Base-by-base conservation (phyloP, 2,113 vertebrate genomes). In the Dolichallabes microphthalmus region DNA sequence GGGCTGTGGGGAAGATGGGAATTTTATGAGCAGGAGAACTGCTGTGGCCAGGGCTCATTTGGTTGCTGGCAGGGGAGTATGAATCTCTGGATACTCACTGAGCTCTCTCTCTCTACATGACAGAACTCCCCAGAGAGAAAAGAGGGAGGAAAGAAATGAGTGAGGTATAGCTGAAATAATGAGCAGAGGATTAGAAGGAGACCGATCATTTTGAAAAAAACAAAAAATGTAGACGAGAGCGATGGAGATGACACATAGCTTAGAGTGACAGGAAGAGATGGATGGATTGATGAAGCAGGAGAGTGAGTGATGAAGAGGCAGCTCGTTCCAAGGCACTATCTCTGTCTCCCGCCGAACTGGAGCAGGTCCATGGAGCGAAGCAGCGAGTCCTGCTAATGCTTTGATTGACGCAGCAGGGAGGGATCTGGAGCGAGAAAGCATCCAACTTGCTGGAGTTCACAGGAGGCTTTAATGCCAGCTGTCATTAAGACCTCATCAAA, bases 11-110 rank as follows among this genome's bases (percentile, higher is more conserved):
- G 85, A 82, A 86, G 85, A 82, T 77, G 52, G 83, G 35, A 81
- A 53, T 71, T 75, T 81, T 75, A 73, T 82, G 75, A 87, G 64
- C 61, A 57, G 85, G 52, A 83, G 83, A 55, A 68, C 75, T 19
- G 53, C 50, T 75, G 80, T 69, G 86, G 81, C 61, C 76, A 81
- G 84, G 80, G 86, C 80, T 87, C 85, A 84, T 82, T 84, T 83
- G 80, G 82, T 63, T 71, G 53, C 39, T 69, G 19, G 53, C 74
- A 60, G 86, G 83, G 80, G 52, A 82, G 60, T 61, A 11, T 76
- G 64, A 69, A 68, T 64, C 75, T 84, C 58, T 58, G 82, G 19
- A 45, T 79, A 66, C 35, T 32, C 39, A 66, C 82, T 60, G 22
- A 86, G 84, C 80, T 79, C 80, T 80, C 69, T 80, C 79, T 85